Evolutionary conservation across 2,888 invertebrate genomes (phyloP).

Genomic region (Chrysolina haemoptera): DNA sequence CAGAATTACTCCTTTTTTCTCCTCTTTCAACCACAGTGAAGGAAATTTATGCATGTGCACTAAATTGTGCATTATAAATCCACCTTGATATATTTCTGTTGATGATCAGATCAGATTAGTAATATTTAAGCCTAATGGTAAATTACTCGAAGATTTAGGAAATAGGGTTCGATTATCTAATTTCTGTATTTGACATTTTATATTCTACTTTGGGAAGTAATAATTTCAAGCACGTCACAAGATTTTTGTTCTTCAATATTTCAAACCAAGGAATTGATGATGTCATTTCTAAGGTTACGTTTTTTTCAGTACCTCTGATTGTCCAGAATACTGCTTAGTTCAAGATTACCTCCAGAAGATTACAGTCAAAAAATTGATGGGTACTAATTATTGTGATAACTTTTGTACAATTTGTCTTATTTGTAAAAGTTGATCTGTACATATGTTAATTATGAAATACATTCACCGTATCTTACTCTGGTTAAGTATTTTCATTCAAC

Average conservation of each 20-base stretch:
- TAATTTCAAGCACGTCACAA: too few species aligned
- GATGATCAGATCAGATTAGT: too few species aligned
- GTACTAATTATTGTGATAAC: slow-evolving; percentile 2
- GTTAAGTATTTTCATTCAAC: background rate
- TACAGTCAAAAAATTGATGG: background rate
- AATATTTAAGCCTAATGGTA: too few species aligned
- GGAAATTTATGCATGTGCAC: too few species aligned
- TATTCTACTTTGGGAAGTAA: too few species aligned
- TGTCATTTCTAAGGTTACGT: background rate
- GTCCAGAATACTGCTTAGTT: background rate
- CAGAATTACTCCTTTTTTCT: too few species aligned
- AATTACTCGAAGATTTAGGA: too few species aligned
- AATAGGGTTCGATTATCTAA: too few species aligned
- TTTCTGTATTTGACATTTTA: too few species aligned
- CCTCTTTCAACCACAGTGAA: too few species aligned
- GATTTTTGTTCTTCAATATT: background rate
- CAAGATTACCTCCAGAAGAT: background rate
- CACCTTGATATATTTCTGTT: background rate
- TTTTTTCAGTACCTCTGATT: slow-evolving; percentile 11
- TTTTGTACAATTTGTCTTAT: slow-evolving; percentile 10
- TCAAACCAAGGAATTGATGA: background rate
- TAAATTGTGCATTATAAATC: too few species aligned
- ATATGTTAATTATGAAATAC: slow-evolving; percentile 2
- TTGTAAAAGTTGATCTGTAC: slow-evolving; percentile 5
- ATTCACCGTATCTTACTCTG: background rate